Conservation (phyloP, 2,888 invertebrate genomes). For the Nomada ruficornis region DNA sequence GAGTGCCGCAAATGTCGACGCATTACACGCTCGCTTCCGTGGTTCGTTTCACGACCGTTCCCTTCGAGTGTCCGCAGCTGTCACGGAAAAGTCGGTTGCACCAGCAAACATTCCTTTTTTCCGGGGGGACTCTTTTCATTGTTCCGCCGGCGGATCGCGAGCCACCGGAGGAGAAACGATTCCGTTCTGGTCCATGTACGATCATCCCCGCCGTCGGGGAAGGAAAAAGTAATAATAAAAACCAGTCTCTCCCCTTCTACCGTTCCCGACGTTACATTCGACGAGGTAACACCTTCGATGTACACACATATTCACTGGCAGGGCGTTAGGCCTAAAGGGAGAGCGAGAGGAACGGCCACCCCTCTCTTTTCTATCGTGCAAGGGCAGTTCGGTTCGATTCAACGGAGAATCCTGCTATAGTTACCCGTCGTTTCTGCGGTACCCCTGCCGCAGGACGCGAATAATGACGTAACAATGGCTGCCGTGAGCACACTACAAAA, state of each 20-base stretch:
- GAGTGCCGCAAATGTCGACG: constrained; percentile 5
- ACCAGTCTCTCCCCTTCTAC: constrained; percentile 27
- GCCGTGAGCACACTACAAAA: constrained; percentile 78
- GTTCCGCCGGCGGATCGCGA: constrained; percentile 51
- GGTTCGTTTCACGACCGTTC: constrained; percentile 45
- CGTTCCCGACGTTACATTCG: constrained; percentile 31
- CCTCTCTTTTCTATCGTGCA: constrained; percentile 36
- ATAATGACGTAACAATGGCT: constrained; percentile 84
- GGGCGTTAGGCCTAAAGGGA: constrained; percentile 16
- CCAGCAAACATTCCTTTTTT: constrained; percentile 69
- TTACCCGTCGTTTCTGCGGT: constrained; percentile 61
- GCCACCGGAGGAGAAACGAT: constrained; percentile 56
- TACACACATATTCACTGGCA: constrained; percentile 47
- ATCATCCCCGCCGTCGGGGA: constrained; percentile 23
- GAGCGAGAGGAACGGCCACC: constrained; percentile 14
- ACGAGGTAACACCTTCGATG: constrained; percentile 73
- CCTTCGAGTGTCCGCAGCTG: constrained; percentile 68
- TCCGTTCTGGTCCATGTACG: constrained; percentile 64
- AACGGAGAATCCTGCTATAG: constrained; percentile 61
- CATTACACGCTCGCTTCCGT: constrained; percentile 41
- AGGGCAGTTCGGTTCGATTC: constrained; percentile 71
- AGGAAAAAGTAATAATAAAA: constrained; percentile 30
- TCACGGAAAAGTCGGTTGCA: constrained; percentile 67
- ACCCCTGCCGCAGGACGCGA: constrained; percentile 73
- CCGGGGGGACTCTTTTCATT: constrained; percentile 55